Base-by-base conservation (phyloP, 2,888 invertebrate genomes). In the Drosophila villosipedis region DNA sequence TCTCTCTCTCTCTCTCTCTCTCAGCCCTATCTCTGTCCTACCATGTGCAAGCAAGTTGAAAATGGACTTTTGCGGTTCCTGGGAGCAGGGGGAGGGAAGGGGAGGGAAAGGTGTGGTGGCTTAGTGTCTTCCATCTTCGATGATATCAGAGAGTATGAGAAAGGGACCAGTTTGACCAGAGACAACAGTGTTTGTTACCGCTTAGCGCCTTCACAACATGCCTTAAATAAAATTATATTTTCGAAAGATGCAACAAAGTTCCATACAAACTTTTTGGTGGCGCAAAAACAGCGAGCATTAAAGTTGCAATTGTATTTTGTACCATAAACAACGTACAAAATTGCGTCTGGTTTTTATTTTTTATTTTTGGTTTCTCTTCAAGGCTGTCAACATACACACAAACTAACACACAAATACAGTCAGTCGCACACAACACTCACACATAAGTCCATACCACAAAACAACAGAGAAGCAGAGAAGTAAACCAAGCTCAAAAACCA, bases 361-460 rank as follows among this genome's bases (percentile, higher is more conserved):
- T 22, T 41, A 61, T 80, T 69, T 72, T 73, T 78, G 57, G 64
- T 55, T 72, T 77, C 88, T 89, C 85, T 82, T 88, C 88, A 88
- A 88, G 88, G 88, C 88, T 88, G 85, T 88, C 78, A 82, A 68
- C 76, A 73, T 55, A 59, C 37, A 54, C 41, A 61, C 22, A 59
- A 35, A 39, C 43, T 19, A 31, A 59, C 4, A 28, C 30, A 37
- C 1, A 9, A 25, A 58, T 47, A 22, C 47, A 25, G 16, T 41
- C 41, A 41, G 19, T 47, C 25, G 47, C 57, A 62, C 35, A 59
- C 47, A 60, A 64, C n/a, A 58, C 31, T 43, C 39, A 25, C 39
- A 41, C 53, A 22, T 31, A 62, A 14, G 25, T n/a, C 19, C 70
- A 71, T 22, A 22, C 53, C 49, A 60, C 59, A 54, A 68, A 54